Evolutionary conservation across 1,140 invertebrate species (phyloP), one percentile per base, ranked within the genome.

Genomic region (Drosophila ercepeae): DNA sequence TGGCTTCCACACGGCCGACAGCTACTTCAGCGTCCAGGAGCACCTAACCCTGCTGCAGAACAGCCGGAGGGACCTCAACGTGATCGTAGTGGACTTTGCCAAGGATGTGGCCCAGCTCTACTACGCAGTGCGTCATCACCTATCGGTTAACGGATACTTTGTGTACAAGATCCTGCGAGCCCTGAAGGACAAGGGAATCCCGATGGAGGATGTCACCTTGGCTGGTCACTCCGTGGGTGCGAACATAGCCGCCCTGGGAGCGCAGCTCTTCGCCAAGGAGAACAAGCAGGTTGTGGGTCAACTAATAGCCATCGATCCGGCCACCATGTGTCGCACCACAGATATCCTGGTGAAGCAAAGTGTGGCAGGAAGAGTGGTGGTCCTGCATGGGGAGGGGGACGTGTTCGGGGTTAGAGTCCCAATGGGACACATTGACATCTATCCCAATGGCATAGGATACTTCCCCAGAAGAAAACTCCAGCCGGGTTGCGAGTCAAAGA

Each of bases 141-240:
- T 90, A 0, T 71, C 73, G 0, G 76, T 90, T 9, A 57, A 89
- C 14, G 89, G 81, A 11, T 89, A 89, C 25, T 89, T 82, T 39
- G 69, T 90, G 4, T 74, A 86, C 25, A 88, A 88, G 32, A 45
- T 90, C 0, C 7, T 90, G 11, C 54, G 45, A 7, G 70, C 71
- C 1, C 39, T 90, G 0, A 59, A 27, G 1, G 75, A 75, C n/a
- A 61, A 70, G 0, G 89, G 89, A 4, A 57, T 90, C 3, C 27
- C 45, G 1, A 36, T 68, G 0, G 41, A 73, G 51, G 81, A 89
- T 14, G 86, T 90, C 0, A 90, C 81, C 0, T 18, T 90, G 34
- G 89, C 86, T 2, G 89, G 89, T n/a, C 89, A 90, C 21, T 90
- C 89, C 18, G 89, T 90, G 34, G 89, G 89, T 4, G 84, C 89